phyloP scores from a whole-genome alignment of 2,113 vertebrate genomes.

The Glaucidium brasilianum region DNA sequence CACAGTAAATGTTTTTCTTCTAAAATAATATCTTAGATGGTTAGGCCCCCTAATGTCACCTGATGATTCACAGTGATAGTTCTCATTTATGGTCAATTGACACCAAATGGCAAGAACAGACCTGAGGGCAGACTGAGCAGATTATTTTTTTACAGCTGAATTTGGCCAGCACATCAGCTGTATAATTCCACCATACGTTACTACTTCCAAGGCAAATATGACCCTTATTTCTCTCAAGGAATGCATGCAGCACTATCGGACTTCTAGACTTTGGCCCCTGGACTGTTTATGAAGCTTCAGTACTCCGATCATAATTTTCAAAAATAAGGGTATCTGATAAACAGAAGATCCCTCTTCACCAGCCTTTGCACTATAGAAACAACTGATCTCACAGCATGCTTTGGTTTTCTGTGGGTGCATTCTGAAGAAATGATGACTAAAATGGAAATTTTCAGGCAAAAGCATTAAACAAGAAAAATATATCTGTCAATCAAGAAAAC shows the following conservation, averaged over 20 bases:
- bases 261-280: neutral
- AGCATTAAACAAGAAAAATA: neutral
- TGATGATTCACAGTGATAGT: slow-evolving; percentile 39
- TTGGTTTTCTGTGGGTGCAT: neutral
- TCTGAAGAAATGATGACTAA: neutral
- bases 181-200: neutral
- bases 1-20: neutral
- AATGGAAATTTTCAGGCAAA: neutral
- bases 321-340: neutral
- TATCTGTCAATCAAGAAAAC: neutral
- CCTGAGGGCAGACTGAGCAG: neutral
- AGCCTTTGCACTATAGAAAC: neutral
- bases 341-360: neutral
- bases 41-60: slow-evolving; percentile 14
- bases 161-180: neutral
- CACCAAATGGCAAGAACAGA: slow-evolving; percentile 19
- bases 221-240: neutral
- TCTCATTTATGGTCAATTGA: slow-evolving; percentile 54
- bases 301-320: neutral
- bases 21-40: slow-evolving; percentile 22
- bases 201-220: neutral
- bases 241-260: neutral
- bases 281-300: neutral
- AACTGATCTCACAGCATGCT: neutral
- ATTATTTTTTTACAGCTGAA: slow-evolving; percentile 1